Conservation (phyloP, 2,888 invertebrate genomes). For the Diabrotica balteata region DNA sequence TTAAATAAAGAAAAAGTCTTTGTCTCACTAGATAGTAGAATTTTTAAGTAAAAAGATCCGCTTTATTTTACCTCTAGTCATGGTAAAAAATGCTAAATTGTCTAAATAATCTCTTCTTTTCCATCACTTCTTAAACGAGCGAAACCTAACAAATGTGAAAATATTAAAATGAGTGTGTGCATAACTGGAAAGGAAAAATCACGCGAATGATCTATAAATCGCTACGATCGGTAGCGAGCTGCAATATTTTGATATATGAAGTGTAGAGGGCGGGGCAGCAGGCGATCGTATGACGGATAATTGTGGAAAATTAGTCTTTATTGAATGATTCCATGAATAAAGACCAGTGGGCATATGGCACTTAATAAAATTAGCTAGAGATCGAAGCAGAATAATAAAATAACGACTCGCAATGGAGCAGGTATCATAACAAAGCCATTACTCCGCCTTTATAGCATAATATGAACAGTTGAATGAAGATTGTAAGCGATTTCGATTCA, state of each 20-base stretch:
- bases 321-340: conserved; percentile 38
- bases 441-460: conserved; percentile 57
- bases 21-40: too few species aligned
- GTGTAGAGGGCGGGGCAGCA: conserved; percentile 32
- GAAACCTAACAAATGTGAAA: too few species aligned
- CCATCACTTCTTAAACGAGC: too few species aligned
- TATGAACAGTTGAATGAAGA: conserved; percentile 52
- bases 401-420: conserved; percentile 50
- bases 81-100: too few species aligned
- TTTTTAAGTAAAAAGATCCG: too few species aligned
- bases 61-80: too few species aligned
- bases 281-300: conserved; percentile 34
- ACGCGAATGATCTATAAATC: conserved; percentile 1
- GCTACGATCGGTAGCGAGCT: conserved; percentile 12
- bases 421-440: conserved; percentile 57
- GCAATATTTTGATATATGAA: conserved; percentile 31
- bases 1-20: too few species aligned
- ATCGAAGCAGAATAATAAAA: conserved; percentile 51
- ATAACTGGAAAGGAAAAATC: background rate
- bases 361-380: conserved; percentile 44
- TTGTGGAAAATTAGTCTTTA: conserved; percentile 37
- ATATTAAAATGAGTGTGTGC: too few species aligned
- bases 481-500: conserved; percentile 49
- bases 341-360: conserved; percentile 41
- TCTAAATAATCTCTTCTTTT: too few species aligned